Percentiles rank a stretch among this genome's conserved stretches.
Conservation (phyloP, 1,140 invertebrate species). For the Philotrypesis tridentata region DNA sequence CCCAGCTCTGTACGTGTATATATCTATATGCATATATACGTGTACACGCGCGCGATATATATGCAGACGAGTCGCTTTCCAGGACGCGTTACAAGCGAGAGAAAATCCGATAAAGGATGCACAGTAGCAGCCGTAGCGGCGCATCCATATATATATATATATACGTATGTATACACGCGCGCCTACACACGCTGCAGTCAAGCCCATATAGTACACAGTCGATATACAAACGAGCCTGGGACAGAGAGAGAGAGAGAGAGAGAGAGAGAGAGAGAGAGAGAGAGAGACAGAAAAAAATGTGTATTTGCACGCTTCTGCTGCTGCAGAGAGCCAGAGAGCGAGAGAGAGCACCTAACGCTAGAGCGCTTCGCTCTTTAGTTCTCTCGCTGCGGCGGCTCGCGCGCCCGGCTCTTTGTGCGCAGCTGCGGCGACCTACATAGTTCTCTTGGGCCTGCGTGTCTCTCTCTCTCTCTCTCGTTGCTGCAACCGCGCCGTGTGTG, state of each 20-base stretch:
- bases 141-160: background rate
- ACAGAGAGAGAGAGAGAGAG: background rate
- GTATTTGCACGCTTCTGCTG: constrained; percentile 20
- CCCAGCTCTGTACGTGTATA: too few species aligned
- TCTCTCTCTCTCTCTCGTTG: background rate
- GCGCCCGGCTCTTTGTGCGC: background rate
- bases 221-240: background rate
- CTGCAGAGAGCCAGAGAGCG: too few species aligned
- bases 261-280: too few species aligned
- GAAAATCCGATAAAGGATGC: constrained; percentile 16
- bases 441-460: background rate
- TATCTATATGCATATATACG: background rate
- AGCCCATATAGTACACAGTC: too few species aligned
- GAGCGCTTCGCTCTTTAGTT: background rate
- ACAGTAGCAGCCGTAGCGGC: background rate
- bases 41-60: too few species aligned
- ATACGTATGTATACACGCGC: too few species aligned
- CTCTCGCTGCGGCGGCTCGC: too few species aligned
- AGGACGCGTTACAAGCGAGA: background rate
- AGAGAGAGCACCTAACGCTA: background rate
- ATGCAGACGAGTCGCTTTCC: background rate
- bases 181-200: too few species aligned
- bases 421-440: constrained; percentile 44
- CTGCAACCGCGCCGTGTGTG: background rate
- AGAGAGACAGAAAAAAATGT: constrained; percentile 14